A percentile compares a stretch with the other conserved stretches of the same genome.
phyloP scores from a whole-genome alignment of 2,888 invertebrate species.

The Eristalinus sepulchralis region DNA sequence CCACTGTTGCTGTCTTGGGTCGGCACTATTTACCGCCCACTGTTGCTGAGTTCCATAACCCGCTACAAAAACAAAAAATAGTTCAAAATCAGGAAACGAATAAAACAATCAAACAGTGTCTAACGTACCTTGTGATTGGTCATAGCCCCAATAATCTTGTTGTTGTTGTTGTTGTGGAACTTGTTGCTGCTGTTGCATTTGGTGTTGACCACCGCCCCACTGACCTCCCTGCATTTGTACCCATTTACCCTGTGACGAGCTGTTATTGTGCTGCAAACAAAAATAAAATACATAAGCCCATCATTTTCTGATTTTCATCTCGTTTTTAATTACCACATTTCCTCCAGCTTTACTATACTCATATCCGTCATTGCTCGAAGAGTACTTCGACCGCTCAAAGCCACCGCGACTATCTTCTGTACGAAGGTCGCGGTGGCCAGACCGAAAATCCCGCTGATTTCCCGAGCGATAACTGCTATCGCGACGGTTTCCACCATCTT shows the following conservation, averaged over 20 bases:
- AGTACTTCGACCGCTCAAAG: constrained; percentile 79
- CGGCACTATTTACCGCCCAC: constrained; percentile 76
- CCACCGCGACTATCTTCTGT: constrained; percentile 81
- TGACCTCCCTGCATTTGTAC: constrained; percentile 56
- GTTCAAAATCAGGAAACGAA: constrained; percentile 23
- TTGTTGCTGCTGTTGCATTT: constrained; percentile 72
- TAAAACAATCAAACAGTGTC: background rate
- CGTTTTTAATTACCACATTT: constrained; percentile 48
- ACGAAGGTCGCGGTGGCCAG: constrained; percentile 81
- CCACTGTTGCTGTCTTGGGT: constrained; percentile 80
- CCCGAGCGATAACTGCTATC: constrained; percentile 77
- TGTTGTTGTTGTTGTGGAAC: constrained; percentile 63
- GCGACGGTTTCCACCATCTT: constrained; percentile 74
- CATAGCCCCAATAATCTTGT: constrained; percentile 79
- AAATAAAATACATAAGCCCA: background rate
- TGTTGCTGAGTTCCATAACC: constrained; percentile 61
- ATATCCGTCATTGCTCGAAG: constrained; percentile 75
- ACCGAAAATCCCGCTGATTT: constrained; percentile 81
- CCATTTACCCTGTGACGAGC: constrained; percentile 70
- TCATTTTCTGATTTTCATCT: background rate
- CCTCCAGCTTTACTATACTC: constrained; percentile 73
- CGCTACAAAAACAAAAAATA: background rate
- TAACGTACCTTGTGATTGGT: constrained; percentile 78
- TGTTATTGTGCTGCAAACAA: constrained; percentile 53
- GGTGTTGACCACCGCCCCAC: constrained; percentile 58